phyloP scores from a whole-genome alignment of 2,888 invertebrate genomes.

The Sicus ferrugineus region DNA sequence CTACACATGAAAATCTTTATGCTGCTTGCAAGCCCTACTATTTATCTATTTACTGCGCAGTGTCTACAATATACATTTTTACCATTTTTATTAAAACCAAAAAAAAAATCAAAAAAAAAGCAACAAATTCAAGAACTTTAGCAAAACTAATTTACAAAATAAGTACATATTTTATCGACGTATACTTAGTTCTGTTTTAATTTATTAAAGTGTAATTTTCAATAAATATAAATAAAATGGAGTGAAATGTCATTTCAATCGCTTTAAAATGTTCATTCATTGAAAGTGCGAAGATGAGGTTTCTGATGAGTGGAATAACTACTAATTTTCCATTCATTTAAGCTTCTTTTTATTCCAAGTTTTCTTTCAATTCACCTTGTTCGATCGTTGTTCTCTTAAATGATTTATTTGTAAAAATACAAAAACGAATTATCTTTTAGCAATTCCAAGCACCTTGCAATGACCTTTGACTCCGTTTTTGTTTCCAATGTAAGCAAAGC shows the following conservation, averaged over 20 bases:
- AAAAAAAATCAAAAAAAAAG: slow-evolving; percentile 30
- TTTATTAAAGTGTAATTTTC: slow-evolving; percentile 35
- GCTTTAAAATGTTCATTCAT: not conserved
- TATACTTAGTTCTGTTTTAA: slow-evolving; percentile 33
- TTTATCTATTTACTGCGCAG: slow-evolving; percentile 22
- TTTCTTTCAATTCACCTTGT: not conserved
- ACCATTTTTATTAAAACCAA: slow-evolving; percentile 35
- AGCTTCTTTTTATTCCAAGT: not conserved
- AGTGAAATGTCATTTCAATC: not conserved
- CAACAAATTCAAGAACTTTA: slow-evolving; percentile 29
- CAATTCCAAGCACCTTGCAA: not conserved
- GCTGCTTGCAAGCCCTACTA: slow-evolving; percentile 27
- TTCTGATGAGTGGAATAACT: not conserved
- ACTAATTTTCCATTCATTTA: not conserved
- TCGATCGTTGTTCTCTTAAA: too few species aligned
- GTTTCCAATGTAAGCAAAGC: not conserved
- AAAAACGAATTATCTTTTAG: not conserved
- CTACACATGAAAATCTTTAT: slow-evolving; percentile 6
- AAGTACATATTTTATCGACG: slow-evolving; percentile 32
- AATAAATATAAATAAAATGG: slow-evolving; percentile 12
- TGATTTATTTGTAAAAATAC: too few species aligned
- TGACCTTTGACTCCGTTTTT: not conserved
- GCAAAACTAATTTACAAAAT: slow-evolving; percentile 38
- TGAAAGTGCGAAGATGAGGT: too few species aligned
- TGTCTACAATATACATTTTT: slow-evolving; percentile 33